Evolutionary conservation across 2,113 vertebrate genomes (phyloP).

Genomic region (Otis tarda): DNA sequence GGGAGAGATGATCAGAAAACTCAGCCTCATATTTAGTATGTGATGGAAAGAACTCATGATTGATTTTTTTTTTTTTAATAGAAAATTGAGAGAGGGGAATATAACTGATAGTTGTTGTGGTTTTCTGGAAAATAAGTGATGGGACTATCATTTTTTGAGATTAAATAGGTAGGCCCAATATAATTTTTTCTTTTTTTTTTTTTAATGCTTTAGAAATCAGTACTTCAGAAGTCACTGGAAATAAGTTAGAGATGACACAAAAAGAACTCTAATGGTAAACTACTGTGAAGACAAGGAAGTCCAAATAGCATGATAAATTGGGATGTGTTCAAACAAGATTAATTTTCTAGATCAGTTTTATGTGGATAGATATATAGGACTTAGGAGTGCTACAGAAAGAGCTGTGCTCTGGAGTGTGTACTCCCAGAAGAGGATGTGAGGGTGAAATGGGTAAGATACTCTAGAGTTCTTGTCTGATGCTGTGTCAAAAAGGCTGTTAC

Average conservation of each 20-base stretch:
- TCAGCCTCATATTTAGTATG: background rate
- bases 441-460: background rate
- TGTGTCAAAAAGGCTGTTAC: background rate
- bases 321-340: background rate
- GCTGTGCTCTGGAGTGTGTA: background rate
- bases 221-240: background rate
- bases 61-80: background rate
- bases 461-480: background rate
- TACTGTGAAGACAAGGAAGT: background rate
- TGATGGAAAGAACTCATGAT: background rate
- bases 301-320: background rate
- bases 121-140: background rate
- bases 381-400: background rate
- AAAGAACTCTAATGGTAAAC: background rate
- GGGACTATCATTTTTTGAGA: background rate
- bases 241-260: background rate
- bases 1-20: background rate
- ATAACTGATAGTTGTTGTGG: background rate
- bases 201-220: background rate
- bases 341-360: background rate
- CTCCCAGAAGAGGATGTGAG: background rate
- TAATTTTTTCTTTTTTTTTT: background rate
- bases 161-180: background rate
- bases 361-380: background rate
- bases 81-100: background rate